Base-by-base conservation (phyloP, 2,888 invertebrate genomes). In the Dolichomitus sp. region DNA sequence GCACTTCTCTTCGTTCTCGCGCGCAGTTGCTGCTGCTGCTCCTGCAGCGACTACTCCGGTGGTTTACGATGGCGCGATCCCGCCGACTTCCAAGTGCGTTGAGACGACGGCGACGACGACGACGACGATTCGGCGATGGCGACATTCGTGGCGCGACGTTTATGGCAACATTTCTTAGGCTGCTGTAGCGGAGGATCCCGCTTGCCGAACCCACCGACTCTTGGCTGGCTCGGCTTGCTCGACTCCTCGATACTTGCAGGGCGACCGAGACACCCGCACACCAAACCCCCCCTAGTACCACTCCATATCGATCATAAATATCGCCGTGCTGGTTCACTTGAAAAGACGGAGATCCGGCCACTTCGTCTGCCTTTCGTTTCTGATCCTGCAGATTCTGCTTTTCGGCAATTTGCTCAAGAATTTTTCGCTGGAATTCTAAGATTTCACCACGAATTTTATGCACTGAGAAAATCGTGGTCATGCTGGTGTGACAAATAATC, bases 81-180 rank as follows among this genome's bases (percentile, higher is more conserved):
- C 52, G 50, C 17, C 61, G 59, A 72, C 61, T 81, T 81, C 77
- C 77, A 81, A 81, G 77, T 77, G 73, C 75, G 72, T 68, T 75
- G 70, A 81, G 82, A 83, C 82, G 74, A 63, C 75, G 65, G 65
- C 81, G 78, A 73, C 85, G 86, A 86, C 85, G 84, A 85, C 85
- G 82, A 65, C 80, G 84, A 79, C 83, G 80, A 80, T 81, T 83
- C 84, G 74, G 77, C 82, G 79, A 86, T 86, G 81, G 80, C 84
- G 81, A 90, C 87, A 85, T 88, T 89, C 87, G 87, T 85, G 87
- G 85, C 85, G 84, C 87, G 90, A 89, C 89, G 85, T 90, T 90
- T 90, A 90, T 88, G 88, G 87, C 87, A 87, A 86, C 88, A 88
- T 88, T 90, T 89, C 88, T 88, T 87, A 87, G 87, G 83, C 45